Evolutionary conservation across 1,140 invertebrate species (phyloP).

Genomic region (Oppia nitens): DNA sequence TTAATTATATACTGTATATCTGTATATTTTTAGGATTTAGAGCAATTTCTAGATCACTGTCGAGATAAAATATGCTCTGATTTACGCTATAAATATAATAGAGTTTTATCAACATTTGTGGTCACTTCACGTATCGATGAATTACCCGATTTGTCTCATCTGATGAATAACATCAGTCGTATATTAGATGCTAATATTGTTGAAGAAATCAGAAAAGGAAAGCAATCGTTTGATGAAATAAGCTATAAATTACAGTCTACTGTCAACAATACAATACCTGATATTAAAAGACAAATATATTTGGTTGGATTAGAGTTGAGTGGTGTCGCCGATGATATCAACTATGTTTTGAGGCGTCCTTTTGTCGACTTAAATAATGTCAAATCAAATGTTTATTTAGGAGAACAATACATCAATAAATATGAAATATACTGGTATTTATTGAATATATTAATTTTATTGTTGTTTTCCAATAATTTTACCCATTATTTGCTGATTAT

Average conservation of each 20-base stretch:
- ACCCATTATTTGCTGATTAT: not conserved
- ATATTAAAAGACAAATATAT: constrained; percentile 13
- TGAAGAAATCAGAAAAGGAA: constrained; percentile 14
- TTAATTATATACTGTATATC: not conserved
- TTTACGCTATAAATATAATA: constrained; percentile 6
- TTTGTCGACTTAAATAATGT: not conserved
- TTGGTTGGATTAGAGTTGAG: constrained; percentile 9
- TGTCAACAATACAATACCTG: constrained; percentile 15
- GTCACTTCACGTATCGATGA: constrained; percentile 12
- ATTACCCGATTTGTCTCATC: constrained; percentile 10
- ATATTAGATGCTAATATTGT: constrained; percentile 15
- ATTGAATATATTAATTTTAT: not conserved
- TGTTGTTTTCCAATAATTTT: not conserved
- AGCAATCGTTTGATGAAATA: constrained; percentile 14
- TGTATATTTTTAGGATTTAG: constrained; percentile 3
- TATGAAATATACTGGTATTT: constrained; percentile 14
- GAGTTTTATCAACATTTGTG: constrained; percentile 4
- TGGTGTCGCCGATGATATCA: constrained; percentile 13
- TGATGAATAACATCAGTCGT: constrained; percentile 14
- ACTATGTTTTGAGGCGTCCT: constrained; percentile 1
- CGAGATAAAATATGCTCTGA: constrained; percentile 9
- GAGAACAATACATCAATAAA: constrained; percentile 4
- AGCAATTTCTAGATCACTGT: constrained; percentile 11
- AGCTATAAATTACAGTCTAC: constrained; percentile 13
- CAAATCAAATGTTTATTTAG: not conserved